A percentile compares a stretch with the other conserved stretches of the same genome.
These are phyloP conservation scores for Melanargia galathea DNA, from an alignment of 2,888 invertebrate genomes.

Conservation along the genomic window DNA sequence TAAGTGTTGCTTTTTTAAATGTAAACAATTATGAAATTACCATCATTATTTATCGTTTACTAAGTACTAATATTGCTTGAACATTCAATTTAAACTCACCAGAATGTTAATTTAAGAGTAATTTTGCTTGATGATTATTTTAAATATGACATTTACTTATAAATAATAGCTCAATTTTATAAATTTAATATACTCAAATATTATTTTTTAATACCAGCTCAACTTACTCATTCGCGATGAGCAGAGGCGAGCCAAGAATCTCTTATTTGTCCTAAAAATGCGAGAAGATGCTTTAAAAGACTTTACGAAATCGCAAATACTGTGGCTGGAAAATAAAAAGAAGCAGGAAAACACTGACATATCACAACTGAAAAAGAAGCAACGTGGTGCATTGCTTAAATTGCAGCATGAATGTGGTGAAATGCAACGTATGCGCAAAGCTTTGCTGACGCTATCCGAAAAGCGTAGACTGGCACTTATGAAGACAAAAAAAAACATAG, in stretches of 20 bases:
- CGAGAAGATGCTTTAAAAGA: slow-evolving; percentile 76
- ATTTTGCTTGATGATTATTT: neutral
- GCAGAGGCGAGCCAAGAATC: slow-evolving; percentile 75
- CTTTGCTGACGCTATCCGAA: slow-evolving; percentile 68
- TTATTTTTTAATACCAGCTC: slow-evolving; percentile 53
- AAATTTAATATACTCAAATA: neutral
- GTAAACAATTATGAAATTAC: slow-evolving; percentile 57
- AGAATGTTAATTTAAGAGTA: neutral
- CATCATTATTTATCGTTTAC: slow-evolving; percentile 38
- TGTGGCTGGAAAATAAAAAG: slow-evolving; percentile 76
- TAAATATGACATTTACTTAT: no score
- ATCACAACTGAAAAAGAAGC: slow-evolving; percentile 84
- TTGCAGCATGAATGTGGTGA: slow-evolving; percentile 86
- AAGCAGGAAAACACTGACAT: slow-evolving; percentile 73
- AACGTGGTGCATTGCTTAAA: slow-evolving; percentile 84
- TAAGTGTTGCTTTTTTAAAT: slow-evolving; percentile 67
- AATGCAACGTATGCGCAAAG: slow-evolving; percentile 82
- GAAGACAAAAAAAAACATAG: slow-evolving; percentile 74
- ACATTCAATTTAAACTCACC: neutral
- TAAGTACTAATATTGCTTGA: slow-evolving; percentile 25
- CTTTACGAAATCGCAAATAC: slow-evolving; percentile 76
- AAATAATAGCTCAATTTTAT: neutral
- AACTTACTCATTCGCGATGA: slow-evolving; percentile 79
- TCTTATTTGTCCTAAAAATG: slow-evolving; percentile 74
- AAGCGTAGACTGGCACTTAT: slow-evolving; percentile 70